A percentile compares a stretch with the other conserved stretches of the same genome.
These are phyloP conservation scores for Rhynchonycteris naso DNA, from an alignment of 2,797 vertebrate species.

Conservation along the genomic window DNA sequence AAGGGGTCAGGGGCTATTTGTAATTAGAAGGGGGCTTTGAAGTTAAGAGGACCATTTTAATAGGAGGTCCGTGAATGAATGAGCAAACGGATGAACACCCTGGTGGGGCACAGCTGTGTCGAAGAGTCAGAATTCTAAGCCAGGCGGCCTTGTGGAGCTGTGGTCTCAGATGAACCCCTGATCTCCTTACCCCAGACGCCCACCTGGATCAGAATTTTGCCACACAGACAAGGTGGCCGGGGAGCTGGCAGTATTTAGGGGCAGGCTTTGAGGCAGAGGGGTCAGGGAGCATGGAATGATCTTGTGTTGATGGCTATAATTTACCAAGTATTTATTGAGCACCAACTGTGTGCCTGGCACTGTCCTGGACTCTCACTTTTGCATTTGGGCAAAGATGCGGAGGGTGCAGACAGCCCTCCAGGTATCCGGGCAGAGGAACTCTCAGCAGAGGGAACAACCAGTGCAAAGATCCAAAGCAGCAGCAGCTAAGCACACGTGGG, in stretches of 20 bases:
- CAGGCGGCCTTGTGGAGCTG: neutral
- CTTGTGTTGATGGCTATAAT: no score
- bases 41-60: neutral
- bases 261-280: neutral
- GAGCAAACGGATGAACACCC: neutral
- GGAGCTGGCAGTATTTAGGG: neutral
- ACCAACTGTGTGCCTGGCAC: rapidly evolving
- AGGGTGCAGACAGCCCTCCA: neutral
- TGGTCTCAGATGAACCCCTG: neutral
- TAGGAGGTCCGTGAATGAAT: neutral
- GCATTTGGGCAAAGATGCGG: neutral
- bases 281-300: neutral
- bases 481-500: neutral
- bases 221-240: neutral
- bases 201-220: neutral
- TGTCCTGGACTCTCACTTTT: neutral
- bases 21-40: neutral
- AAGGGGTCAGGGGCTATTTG: no score
- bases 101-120: rapidly evolving
- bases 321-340: neutral
- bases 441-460: neutral
- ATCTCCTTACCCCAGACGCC: rapidly evolving
- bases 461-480: neutral
- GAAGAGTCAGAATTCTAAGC: neutral
- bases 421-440: neutral